phyloP scores from a whole-genome alignment of 2,797 vertebrate species.

The Pseudopleuronectes americanus region DNA sequence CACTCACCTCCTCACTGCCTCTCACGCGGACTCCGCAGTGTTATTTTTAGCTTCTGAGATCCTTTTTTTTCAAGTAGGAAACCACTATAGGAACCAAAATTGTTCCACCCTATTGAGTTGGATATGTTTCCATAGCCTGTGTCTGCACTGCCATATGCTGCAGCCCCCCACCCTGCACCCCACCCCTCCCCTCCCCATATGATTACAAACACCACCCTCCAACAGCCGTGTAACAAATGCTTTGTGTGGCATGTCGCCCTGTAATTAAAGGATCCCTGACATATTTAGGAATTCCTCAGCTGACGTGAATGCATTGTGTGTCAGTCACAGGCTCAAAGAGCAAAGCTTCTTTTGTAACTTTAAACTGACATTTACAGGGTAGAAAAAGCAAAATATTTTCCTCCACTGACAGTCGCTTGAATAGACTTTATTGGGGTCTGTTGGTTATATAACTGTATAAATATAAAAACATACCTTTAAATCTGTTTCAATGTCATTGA shows the following conservation, averaged over 20 bases:
- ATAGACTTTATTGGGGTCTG: background rate
- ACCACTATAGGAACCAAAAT: constrained; percentile 10
- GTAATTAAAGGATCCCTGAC: constrained; percentile 48
- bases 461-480: too few species aligned
- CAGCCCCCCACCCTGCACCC: constrained; percentile 6
- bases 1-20: constrained; percentile 1
- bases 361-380: constrained; percentile 2
- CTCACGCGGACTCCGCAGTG: background rate
- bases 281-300: constrained; percentile 26
- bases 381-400: constrained; percentile 2
- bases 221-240: constrained; percentile 26
- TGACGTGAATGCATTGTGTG: constrained; percentile 34
- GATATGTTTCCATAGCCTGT: constrained; percentile 42
- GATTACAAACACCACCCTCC: constrained; percentile 38
- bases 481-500: too few species aligned
- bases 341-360: constrained; percentile 22
- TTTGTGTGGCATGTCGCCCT: constrained; percentile 37
- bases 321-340: constrained; percentile 33
- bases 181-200: constrained; percentile 2
- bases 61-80: constrained; percentile 17
- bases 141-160: constrained; percentile 56
- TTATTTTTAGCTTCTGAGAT: constrained; percentile 41
- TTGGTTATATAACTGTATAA: too few species aligned
- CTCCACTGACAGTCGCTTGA: background rate
- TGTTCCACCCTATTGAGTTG: constrained; percentile 36